phyloP scores from a whole-genome alignment of 1,140 invertebrate species.

The Prorops nasuta region DNA sequence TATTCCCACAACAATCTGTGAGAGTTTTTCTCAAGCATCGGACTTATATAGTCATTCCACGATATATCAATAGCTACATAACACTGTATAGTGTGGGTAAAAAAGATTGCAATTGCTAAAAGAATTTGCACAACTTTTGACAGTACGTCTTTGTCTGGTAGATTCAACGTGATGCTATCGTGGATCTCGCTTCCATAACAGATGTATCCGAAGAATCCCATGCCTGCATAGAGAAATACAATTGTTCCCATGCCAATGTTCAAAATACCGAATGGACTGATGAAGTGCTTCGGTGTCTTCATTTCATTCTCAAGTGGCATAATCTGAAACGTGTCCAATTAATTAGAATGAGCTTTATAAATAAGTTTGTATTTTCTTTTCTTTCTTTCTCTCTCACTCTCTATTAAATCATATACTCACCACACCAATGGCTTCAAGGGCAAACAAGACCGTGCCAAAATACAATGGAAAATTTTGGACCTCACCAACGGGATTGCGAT shows the following conservation, averaged over 20 bases:
- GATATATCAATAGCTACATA: slow-evolving; percentile 88
- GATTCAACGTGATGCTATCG: slow-evolving; percentile 71
- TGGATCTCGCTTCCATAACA: slow-evolving; percentile 65
- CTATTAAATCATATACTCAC: slow-evolving; percentile 14
- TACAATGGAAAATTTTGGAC: slow-evolving; percentile 61
- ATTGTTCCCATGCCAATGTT: slow-evolving; percentile 77
- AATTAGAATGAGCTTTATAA: background rate
- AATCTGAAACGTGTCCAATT: slow-evolving; percentile 59
- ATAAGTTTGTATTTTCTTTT: no score
- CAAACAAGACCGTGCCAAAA: slow-evolving; percentile 76
- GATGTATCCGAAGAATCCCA: slow-evolving; percentile 81
- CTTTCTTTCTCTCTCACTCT: background rate
- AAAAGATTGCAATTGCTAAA: slow-evolving; percentile 77
- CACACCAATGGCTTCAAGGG: slow-evolving; percentile 72
- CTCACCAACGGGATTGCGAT: slow-evolving; percentile 54
- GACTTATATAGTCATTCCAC: slow-evolving; percentile 70
- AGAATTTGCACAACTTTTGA: slow-evolving; percentile 74
- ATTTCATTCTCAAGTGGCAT: slow-evolving; percentile 85
- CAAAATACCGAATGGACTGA: slow-evolving; percentile 69
- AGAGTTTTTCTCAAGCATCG: slow-evolving; percentile 43
- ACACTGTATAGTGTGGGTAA: slow-evolving; percentile 81
- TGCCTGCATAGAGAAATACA: slow-evolving; percentile 67
- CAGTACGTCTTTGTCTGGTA: slow-evolving; percentile 62
- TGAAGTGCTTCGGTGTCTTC: slow-evolving; percentile 72
- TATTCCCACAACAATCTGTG: slow-evolving; percentile 64